A percentile compares a stretch with the other conserved stretches of the same genome.
These are phyloP conservation scores for Drosophila kikkawai DNA, from an alignment of 1,140 invertebrate genomes.

Conservation along the genomic window DNA sequence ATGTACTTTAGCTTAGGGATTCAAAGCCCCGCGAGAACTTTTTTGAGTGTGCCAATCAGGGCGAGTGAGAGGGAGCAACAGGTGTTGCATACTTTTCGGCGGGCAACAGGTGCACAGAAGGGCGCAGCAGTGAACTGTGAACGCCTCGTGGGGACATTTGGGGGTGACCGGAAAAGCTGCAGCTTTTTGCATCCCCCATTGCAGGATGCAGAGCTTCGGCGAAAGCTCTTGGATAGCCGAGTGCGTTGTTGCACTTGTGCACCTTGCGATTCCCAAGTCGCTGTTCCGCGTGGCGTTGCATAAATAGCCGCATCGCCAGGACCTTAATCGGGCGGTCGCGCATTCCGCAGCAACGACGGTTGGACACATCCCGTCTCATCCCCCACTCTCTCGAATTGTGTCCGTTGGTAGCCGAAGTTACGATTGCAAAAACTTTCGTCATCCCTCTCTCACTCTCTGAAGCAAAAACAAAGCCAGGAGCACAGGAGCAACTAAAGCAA, in stretches of 20 bases:
- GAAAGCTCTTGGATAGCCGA: constrained; percentile 37
- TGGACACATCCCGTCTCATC: constrained; percentile 78
- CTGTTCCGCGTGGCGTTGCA: constrained; percentile 23
- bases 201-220: constrained; percentile 41
- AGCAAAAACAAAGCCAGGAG: constrained; percentile 62
- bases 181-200: constrained; percentile 43
- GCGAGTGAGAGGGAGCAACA: constrained; percentile 5
- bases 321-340: constrained; percentile 67
- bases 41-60: background rate
- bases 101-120: constrained; percentile 25
- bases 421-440: constrained; percentile 77
- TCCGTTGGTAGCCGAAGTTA: constrained; percentile 65
- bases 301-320: constrained; percentile 46
- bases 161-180: constrained; percentile 11
- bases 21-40: background rate
- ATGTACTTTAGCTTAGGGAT: background rate
- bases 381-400: constrained; percentile 78
- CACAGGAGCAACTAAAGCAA: constrained; percentile 45
- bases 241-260: constrained; percentile 48
- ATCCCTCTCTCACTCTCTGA: constrained; percentile 64
- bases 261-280: constrained; percentile 69
- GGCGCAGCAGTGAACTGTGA: background rate
- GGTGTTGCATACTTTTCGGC: constrained; percentile 48
- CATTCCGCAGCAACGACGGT: constrained; percentile 77
- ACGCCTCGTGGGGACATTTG: background rate